Percentiles rank a stretch among this genome's conserved stretches.
Conservation (phyloP, 1,140 invertebrate genomes). For the Drosophila hydei region DNA sequence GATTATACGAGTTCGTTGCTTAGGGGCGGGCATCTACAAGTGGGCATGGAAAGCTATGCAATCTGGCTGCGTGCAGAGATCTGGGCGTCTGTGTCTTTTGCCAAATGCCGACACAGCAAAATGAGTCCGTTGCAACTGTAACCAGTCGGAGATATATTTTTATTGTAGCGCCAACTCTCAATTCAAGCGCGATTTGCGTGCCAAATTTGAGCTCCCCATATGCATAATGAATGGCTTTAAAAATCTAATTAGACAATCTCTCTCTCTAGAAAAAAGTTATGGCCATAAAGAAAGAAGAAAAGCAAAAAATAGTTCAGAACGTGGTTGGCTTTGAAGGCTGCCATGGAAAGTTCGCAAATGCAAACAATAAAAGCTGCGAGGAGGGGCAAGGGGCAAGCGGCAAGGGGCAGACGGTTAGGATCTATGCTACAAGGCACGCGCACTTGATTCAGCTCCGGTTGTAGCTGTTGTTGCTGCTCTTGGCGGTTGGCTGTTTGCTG, state of each 20-base stretch:
- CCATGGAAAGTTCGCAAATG: constrained; percentile 64
- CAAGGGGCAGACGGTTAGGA: constrained; percentile 13
- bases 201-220: constrained; percentile 22
- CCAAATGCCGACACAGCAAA: constrained; percentile 31
- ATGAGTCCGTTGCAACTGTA: constrained; percentile 38
- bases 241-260: constrained; percentile 72
- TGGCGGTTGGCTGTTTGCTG: no score
- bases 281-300: constrained; percentile 47
- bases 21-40: neutral
- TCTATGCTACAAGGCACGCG: constrained; percentile 67
- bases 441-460: constrained; percentile 32
- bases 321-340: constrained; percentile 19
- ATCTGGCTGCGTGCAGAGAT: constrained; percentile 27
- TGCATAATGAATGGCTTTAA: constrained; percentile 56
- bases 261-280: constrained; percentile 30
- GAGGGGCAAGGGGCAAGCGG: neutral
- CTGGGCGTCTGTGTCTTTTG: constrained; percentile 12
- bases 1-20: constrained; percentile 31
- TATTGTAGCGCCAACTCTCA: neutral
- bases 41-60: constrained; percentile 11
- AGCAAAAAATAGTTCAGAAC: constrained; percentile 40
- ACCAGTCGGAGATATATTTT: constrained; percentile 9
- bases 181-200: constrained; percentile 50
- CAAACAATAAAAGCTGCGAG: constrained; percentile 50
- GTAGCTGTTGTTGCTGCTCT: constrained; percentile 12